Base-by-base conservation (phyloP, 1,140 invertebrate genomes). In the Hyphantria cunea region DNA sequence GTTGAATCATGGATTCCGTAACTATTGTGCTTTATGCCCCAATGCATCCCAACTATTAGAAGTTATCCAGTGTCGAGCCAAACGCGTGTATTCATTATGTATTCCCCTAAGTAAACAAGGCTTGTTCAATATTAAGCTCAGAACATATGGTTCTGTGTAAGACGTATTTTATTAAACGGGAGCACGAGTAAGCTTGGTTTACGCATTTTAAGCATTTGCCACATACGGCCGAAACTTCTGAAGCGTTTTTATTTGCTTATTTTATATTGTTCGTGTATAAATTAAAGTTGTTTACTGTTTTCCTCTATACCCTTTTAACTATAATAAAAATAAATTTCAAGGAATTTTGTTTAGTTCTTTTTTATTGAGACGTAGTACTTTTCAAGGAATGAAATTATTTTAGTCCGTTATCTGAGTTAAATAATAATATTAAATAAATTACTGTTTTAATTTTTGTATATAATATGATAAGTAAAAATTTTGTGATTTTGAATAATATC, bases 121-220 rank as follows among this genome's bases (percentile, higher is more conserved):
- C 52, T 66, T 62, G 54, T 59, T 63, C 68, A 64, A 70, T 66
- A 70, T 70, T 63, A 62, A 50, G 51, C 66, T 39, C 14, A 53
- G 56, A 64, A 68, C 66, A 68, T 64, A 68, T 68, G 66, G 66
- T 25, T 39, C 48, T 34, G 34, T 61, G 66, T 68, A 64, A 64
- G 61, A 64, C 61, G 66, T 56, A 61, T 68, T 68, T 68, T 68
- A 68, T 68, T 68, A 68, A 68, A 68, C 49, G 37, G 13, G 48
- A 34, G 42, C 47, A 50, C 25, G 33, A 50, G 62, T 48, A 60
- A 66, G 55, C 64, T 15, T 42, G 39, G 49, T 58, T 52, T 44
- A 66, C 64, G 64, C 56, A 60, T 66, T 60, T 66, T 66, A 60
- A 54, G 64, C 51, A 54, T 53, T 55, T 41, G 42, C 52, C 25